These are phyloP conservation scores for Falco biarmicus DNA, from an alignment of 2,797 vertebrate genomes.

Conservation along the genomic window DNA sequence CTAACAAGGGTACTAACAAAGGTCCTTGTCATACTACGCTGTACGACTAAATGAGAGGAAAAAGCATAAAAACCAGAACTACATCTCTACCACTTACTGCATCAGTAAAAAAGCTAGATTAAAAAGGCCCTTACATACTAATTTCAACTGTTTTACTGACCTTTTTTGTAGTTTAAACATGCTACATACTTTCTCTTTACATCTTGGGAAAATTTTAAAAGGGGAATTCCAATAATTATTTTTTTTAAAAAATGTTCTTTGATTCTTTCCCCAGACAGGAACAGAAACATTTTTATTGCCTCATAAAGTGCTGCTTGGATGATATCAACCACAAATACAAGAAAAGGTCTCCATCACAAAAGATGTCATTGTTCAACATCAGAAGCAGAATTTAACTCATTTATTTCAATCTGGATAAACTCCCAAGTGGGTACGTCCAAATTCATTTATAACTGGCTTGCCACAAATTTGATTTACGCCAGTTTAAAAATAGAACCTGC, in stretches of 20 bases:
- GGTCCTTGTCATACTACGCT: neutral
- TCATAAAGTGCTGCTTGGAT: neutral
- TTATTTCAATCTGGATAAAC: conserved; percentile 25
- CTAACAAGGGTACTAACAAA: neutral
- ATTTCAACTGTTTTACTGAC: neutral
- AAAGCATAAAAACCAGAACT: neutral
- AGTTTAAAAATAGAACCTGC: conserved; percentile 46
- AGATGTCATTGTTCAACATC: neutral
- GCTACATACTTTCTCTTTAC: neutral
- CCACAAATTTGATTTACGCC: neutral
- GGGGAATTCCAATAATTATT: neutral
- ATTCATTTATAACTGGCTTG: neutral
- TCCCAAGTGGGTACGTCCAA: neutral
- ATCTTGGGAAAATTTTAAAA: neutral
- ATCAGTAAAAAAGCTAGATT: neutral
- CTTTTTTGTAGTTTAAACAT: neutral
- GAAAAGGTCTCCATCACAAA: conserved; percentile 3
- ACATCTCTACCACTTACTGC: neutral
- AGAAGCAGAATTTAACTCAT: conserved; percentile 24
- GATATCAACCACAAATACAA: neutral
- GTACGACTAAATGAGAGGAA: neutral
- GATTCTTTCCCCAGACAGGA: conserved; percentile 23
- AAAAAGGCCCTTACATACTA: neutral
- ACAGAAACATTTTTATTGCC: conserved; percentile 23
- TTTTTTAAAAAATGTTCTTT: neutral